Conservation (phyloP, 2,113 vertebrate species). For the Dermatemys mawii region DNA sequence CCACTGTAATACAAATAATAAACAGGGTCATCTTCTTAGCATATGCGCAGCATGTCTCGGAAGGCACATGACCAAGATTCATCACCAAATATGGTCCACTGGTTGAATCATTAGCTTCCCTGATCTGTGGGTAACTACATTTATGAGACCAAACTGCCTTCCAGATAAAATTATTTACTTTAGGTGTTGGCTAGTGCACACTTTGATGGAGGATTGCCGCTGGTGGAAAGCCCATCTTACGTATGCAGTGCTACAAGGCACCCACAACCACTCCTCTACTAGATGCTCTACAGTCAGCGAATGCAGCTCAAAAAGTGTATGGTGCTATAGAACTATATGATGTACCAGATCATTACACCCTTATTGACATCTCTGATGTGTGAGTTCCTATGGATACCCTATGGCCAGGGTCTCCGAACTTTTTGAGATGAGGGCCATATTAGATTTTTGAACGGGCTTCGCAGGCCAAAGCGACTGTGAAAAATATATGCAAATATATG, state of each 20-base stretch:
- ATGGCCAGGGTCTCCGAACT: too few species aligned
- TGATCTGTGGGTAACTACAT: too few species aligned
- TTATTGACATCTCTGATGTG: not conserved
- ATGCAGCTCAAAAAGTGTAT: accelerated
- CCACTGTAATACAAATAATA: not conserved
- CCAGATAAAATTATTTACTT: not conserved
- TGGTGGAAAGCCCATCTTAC: not conserved
- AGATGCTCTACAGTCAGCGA: not conserved
- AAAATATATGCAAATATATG: too few species aligned
- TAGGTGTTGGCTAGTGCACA: not conserved
- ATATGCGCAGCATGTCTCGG: too few species aligned
- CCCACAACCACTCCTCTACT: not conserved
- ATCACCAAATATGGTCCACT: too few species aligned
- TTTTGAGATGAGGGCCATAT: too few species aligned
- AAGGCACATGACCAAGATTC: too few species aligned
- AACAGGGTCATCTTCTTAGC: not conserved
- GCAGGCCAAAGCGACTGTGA: too few species aligned
- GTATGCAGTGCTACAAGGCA: not conserved
- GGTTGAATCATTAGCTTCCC: too few species aligned
- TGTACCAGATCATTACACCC: accelerated
- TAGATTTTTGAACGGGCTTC: too few species aligned
- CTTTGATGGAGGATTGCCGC: not conserved
- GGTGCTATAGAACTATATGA: accelerated
- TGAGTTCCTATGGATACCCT: not conserved
- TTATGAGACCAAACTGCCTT: not conserved